A percentile compares a stretch with the other conserved stretches of the same genome.
These are phyloP conservation scores for Phallusia fumigata DNA, from an alignment of 23 tunicate species.

Conservation along the genomic window DNA sequence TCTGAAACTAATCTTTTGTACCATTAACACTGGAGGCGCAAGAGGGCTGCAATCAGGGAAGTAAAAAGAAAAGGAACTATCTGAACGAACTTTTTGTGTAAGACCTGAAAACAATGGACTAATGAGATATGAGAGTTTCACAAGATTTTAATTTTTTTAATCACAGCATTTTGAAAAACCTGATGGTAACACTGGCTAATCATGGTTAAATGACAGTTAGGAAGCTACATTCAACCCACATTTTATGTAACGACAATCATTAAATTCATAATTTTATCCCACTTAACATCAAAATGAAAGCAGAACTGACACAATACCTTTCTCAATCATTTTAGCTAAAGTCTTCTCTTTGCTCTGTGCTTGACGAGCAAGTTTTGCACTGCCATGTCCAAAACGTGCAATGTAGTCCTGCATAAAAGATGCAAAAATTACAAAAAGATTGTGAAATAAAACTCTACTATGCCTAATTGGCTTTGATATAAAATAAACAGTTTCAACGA, in stretches of 20 bases:
- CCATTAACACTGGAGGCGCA: slow-evolving; percentile 83
- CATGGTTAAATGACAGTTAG: too few species aligned
- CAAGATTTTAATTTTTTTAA: too few species aligned
- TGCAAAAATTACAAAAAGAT: not conserved
- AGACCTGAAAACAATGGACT: slow-evolving; percentile 39
- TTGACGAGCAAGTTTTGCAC: slow-evolving; percentile 83
- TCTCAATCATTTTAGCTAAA: slow-evolving; percentile 83
- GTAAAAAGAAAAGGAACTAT: slow-evolving; percentile 40
- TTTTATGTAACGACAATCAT: not conserved
- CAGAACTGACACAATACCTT: slow-evolving; percentile 38
- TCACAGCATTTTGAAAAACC: too few species aligned
- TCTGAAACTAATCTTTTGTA: slow-evolving; percentile 86
- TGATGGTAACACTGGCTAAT: too few species aligned
- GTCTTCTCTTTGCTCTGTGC: slow-evolving; percentile 93
- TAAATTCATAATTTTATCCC: not conserved
- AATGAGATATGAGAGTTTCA: too few species aligned
- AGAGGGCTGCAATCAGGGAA: slow-evolving; percentile 74
- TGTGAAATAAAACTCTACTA: not conserved
- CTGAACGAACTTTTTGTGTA: slow-evolving; percentile 52
- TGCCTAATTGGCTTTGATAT: not conserved
- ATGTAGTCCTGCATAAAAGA: slow-evolving; percentile 64
- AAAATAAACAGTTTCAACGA: not conserved
- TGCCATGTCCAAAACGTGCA: slow-evolving; percentile 93
- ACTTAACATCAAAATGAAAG: too few species aligned
- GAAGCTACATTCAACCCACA: too few species aligned